phyloP scores from a whole-genome alignment of 1,140 invertebrate genomes.

The Drosophila trapezifrons region DNA sequence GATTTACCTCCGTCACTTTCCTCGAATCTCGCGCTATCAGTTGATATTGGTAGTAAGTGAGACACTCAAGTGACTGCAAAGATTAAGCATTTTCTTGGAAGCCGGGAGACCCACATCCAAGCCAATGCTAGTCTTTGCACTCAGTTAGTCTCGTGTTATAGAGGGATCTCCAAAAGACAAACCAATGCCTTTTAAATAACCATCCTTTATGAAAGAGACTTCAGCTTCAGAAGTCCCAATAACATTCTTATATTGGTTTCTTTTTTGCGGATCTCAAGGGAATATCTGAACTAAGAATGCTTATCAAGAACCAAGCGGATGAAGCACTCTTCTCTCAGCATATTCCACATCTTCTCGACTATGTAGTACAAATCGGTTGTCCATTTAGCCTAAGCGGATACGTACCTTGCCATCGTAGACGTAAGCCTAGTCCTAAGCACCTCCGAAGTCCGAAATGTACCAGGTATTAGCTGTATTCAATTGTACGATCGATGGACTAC shows the following conservation, averaged over 20 bases:
- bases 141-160: conserved; percentile 7
- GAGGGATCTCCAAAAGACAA: conserved; percentile 19
- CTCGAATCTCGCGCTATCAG: conserved; percentile 7
- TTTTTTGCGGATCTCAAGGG: conserved; percentile 25
- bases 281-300: conserved; percentile 42
- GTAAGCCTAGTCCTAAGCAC: conserved; percentile 23
- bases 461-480: conserved; percentile 43
- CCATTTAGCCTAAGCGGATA: conserved; percentile 59
- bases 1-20: conserved; percentile 10
- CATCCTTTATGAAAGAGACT: background rate
- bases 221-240: background rate
- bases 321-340: conserved; percentile 10
- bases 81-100: background rate
- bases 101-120: background rate
- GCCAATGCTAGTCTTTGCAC: conserved; percentile 1
- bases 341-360: conserved; percentile 30
- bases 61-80: background rate
- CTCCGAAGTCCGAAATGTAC: conserved; percentile 26
- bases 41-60: conserved; percentile 37
- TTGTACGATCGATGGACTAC: conserved; percentile 31
- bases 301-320: background rate
- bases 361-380: conserved; percentile 60
- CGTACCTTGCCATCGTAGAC: conserved; percentile 61
- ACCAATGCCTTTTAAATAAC: background rate
- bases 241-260: conserved; percentile 31